Evolutionary conservation across 2,797 vertebrate species (phyloP).

Genomic region (Myiotriccus ornatus): DNA sequence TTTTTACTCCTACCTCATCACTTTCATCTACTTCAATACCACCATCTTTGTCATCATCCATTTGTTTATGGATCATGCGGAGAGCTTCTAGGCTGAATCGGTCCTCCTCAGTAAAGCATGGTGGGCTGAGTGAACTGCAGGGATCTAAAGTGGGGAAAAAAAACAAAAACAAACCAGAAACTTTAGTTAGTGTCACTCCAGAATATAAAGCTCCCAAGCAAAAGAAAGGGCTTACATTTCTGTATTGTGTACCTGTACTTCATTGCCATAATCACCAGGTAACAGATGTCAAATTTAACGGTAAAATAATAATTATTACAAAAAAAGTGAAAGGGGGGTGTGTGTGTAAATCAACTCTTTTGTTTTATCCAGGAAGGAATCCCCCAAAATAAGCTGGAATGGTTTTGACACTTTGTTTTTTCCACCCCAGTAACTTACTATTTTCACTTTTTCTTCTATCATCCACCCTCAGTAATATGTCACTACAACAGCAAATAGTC

Average conservation of each 20-base stretch:
- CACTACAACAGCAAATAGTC: not conserved
- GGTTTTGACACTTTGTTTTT: not conserved
- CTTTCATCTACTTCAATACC: conserved; percentile 98
- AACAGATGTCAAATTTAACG: not conserved
- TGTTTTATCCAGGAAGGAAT: not conserved
- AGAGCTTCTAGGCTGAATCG: conserved; percentile 94
- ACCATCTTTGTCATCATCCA: conserved; percentile 98
- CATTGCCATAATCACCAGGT: not conserved
- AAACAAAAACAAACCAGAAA: not conserved
- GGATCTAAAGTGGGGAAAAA: conserved; percentile 77
- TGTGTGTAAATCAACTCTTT: not conserved
- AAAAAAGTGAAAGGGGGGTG: not conserved
- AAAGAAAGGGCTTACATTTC: not conserved
- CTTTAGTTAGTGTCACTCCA: conserved; percentile 18
- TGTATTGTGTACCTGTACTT: not conserved
- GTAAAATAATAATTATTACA: not conserved
- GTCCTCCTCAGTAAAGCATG: conserved; percentile 91
- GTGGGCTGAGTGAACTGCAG: conserved; percentile 87
- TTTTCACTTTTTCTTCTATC: not conserved
- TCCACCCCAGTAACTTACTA: not conserved
- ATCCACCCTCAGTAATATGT: not conserved
- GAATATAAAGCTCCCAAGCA: not conserved
- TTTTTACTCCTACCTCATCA: conserved; percentile 86
- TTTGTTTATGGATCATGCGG: conserved; percentile 95
- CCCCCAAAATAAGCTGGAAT: not conserved